phyloP scores from a whole-genome alignment of 1,140 invertebrate species.

The Melitaea cinxia region DNA sequence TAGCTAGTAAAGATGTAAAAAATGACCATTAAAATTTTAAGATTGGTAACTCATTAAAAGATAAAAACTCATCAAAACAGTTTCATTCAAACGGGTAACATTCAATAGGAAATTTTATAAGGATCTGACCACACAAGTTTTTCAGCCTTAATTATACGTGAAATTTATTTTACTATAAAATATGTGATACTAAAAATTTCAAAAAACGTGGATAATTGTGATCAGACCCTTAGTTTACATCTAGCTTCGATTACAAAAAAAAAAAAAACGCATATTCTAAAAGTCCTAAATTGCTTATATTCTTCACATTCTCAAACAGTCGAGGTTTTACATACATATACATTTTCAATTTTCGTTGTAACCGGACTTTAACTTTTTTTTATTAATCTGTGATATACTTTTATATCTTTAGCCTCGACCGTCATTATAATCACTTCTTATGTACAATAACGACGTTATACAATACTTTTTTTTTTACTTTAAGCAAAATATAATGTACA shows the following conservation, averaged over 20 bases:
- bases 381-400: not conserved
- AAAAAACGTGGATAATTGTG: not conserved
- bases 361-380: not conserved
- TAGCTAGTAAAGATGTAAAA: too few species aligned
- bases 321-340: not conserved
- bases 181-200: not conserved
- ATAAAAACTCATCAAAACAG: conserved; percentile 10
- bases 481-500: conserved; percentile 3
- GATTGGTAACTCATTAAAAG: not conserved
- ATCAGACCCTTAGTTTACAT: conserved; percentile 16
- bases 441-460: conserved; percentile 18
- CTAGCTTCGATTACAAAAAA: conserved; percentile 21
- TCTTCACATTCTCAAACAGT: conserved; percentile 12
- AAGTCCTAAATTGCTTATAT: conserved; percentile 2
- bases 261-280: conserved; percentile 9
- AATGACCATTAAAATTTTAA: not conserved
- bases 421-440: conserved; percentile 18
- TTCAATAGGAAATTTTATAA: conserved; percentile 22
- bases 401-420: not conserved
- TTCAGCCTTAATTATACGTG: conserved; percentile 1
- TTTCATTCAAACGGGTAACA: conserved; percentile 25
- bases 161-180: not conserved
- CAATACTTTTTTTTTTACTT: conserved; percentile 14
- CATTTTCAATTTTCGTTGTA: not conserved
- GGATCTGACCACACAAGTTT: conserved; percentile 12